Evolutionary conservation across 2,113 vertebrate genomes (phyloP).

Genomic region (Puffinus mauretanicus): DNA sequence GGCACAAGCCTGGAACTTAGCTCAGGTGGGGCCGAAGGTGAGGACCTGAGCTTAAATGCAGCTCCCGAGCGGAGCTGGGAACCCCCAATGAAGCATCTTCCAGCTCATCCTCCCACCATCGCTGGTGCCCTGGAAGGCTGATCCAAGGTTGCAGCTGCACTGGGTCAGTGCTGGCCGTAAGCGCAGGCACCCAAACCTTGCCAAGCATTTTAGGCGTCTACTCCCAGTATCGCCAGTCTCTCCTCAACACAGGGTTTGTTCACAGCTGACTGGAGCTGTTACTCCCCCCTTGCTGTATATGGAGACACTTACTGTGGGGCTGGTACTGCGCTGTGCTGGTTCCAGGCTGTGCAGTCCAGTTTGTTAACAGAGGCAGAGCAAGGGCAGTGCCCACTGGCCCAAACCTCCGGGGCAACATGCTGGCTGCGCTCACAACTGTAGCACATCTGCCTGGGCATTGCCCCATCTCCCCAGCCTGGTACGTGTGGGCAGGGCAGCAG

Average conservation of each 20-base stretch:
- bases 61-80: background rate
- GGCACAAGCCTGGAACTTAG: background rate
- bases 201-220: background rate
- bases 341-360: background rate
- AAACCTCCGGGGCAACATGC: background rate
- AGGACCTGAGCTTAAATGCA: background rate
- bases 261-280: background rate
- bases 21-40: background rate
- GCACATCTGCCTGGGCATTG: background rate
- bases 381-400: background rate
- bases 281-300: background rate
- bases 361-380: background rate
- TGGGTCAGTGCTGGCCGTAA: background rate
- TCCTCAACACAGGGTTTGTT: background rate
- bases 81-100: background rate
- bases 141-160: background rate
- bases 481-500: background rate
- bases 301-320: background rate
- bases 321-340: background rate
- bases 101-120: background rate
- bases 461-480: background rate
- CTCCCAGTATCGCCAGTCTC: background rate
- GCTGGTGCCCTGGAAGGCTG: background rate
- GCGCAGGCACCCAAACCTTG: background rate
- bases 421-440: background rate